Evolutionary conservation across 53 echinoderm and acorn worm genomes (phyloP).

Genomic region (Zoroaster sp.): DNA sequence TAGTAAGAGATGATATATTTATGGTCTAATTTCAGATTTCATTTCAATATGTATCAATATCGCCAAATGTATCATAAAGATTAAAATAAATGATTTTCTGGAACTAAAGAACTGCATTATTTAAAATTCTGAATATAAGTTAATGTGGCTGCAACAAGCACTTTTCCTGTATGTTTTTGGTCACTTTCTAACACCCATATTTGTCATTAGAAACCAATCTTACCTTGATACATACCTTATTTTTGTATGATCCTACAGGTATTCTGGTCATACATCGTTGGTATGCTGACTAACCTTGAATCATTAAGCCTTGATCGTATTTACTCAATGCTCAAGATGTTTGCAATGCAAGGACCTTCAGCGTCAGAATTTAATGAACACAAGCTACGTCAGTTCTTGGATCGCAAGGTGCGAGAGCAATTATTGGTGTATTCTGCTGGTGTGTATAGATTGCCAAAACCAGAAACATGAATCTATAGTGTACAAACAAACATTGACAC

Average conservation of each 20-base stretch:
- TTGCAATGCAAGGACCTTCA: slow-evolving; percentile 92
- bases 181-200: not conserved
- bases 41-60: no score
- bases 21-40: no score
- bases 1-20: no score
- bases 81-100: no score
- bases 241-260: slow-evolving; percentile 53
- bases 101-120: no score
- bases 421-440: slow-evolving; percentile 84
- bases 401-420: slow-evolving; percentile 90
- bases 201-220: not conserved
- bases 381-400: slow-evolving; percentile 86
- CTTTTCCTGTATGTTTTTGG: not conserved
- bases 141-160: no score
- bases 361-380: slow-evolving; percentile 82
- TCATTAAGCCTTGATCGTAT: slow-evolving; percentile 91
- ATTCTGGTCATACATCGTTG: slow-evolving; percentile 97
- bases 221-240: no score
- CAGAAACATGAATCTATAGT: not conserved
- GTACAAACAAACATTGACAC: not conserved
- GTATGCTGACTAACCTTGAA: slow-evolving; percentile 94
- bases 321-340: slow-evolving; percentile 96
- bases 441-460: slow-evolving; percentile 86
- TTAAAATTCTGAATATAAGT: no score
- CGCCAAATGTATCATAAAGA: no score